Conservation (phyloP, 2,797 vertebrate species). For the Chelmon rostratus region DNA sequence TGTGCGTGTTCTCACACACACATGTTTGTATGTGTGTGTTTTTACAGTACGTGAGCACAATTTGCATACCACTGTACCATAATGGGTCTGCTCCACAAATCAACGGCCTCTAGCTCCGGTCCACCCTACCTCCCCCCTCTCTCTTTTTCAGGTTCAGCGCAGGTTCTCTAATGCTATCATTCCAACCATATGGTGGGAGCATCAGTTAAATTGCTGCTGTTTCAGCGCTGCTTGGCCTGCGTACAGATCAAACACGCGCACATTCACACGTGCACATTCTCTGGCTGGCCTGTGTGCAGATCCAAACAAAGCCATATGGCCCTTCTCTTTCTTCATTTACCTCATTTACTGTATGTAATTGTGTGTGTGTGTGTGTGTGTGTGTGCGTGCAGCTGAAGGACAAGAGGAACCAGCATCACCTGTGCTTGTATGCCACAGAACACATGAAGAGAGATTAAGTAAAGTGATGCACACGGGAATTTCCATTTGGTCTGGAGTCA, state of each 20-base stretch:
- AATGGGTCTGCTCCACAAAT: conserved; percentile 69
- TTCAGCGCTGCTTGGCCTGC: conserved; percentile 69
- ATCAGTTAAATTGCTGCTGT: conserved; percentile 86
- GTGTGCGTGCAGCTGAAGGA: conserved; percentile 63
- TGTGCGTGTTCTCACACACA: conserved; percentile 34
- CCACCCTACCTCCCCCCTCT: conserved; percentile 46
- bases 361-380: conserved; percentile 3
- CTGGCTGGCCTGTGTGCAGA: conserved; percentile 60
- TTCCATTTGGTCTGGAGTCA: conserved; percentile 33
- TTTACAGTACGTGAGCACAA: conserved; percentile 29
- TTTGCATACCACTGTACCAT: conserved; percentile 66
- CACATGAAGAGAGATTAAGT: conserved; percentile 22
- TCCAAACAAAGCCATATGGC: conserved; percentile 80
- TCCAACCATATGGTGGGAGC: conserved; percentile 84
- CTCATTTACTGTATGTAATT: conserved; percentile 70
- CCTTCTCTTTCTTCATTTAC: conserved; percentile 68
- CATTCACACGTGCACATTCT: conserved; percentile 15
- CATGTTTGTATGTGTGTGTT: conserved; percentile 14
- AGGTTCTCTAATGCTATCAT: conserved; percentile 85
- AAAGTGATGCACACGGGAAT: conserved; percentile 15
- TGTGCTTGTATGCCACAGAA: conserved; percentile 44
- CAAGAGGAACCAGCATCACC: conserved; percentile 55
- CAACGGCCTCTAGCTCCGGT: conserved; percentile 59
- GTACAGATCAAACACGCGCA: conserved; percentile 65
- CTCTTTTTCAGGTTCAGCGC: conserved; percentile 77